phyloP scores from a whole-genome alignment of 1,140 invertebrate genomes.

The Linepithema humile region DNA sequence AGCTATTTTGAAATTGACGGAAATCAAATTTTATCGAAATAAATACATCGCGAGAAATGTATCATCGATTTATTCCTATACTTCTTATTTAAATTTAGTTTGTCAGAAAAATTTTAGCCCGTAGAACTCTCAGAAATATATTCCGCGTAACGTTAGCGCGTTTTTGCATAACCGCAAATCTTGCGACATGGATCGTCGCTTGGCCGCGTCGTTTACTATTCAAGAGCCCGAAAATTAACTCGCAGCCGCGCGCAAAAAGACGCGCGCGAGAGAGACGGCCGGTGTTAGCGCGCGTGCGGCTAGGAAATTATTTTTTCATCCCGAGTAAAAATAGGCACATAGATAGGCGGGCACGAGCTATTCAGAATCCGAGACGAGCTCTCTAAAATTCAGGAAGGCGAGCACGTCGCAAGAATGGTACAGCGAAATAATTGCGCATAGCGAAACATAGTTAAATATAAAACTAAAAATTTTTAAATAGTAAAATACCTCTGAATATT shows the following conservation, averaged over 20 bases:
- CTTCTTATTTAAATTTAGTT: slow-evolving; percentile 21
- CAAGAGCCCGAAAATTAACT: slow-evolving; percentile 55
- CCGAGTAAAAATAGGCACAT: slow-evolving; percentile 49
- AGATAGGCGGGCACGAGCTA: slow-evolving; percentile 31
- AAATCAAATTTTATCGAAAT: slow-evolving; percentile 51
- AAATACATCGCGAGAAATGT: slow-evolving; percentile 29
- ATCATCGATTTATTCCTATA: slow-evolving; percentile 29
- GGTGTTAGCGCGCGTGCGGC: background rate
- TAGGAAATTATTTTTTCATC: slow-evolving; percentile 56
- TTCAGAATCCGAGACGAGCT: slow-evolving; percentile 47
- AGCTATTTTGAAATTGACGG: slow-evolving; percentile 40
- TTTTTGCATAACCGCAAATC: slow-evolving; percentile 34
- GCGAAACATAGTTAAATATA: slow-evolving; percentile 20
- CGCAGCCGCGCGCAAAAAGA: slow-evolving; percentile 35
- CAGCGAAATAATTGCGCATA: slow-evolving; percentile 29
- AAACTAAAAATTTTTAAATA: slow-evolving; percentile 23
- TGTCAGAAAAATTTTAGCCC: background rate
- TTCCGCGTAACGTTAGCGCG: background rate
- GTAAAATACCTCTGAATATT: slow-evolving; percentile 23
- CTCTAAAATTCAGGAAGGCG: slow-evolving; percentile 36
- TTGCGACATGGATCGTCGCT: slow-evolving; percentile 32
- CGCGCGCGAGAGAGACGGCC: background rate
- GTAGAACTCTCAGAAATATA: background rate
- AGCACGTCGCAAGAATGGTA: slow-evolving; percentile 1
- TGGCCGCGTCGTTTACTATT: slow-evolving; percentile 51